Evolutionary conservation across 2,113 vertebrate species (phyloP).

Genomic region (Callopanchax toddi): DNA sequence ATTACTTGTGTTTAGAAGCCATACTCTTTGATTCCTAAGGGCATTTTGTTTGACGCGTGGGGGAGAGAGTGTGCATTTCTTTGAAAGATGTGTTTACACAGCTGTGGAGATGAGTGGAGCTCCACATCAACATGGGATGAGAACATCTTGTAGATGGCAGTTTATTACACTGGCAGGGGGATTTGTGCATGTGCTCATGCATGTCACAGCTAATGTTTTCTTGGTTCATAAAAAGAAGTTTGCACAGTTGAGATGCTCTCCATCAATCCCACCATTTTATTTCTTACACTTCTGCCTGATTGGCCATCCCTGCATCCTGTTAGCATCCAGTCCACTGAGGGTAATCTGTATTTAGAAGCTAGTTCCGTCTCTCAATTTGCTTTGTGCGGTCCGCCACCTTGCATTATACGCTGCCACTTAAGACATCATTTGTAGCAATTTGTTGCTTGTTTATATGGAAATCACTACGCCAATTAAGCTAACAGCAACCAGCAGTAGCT

Average conservation of each 20-base stretch:
- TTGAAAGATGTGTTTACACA: constrained; percentile 41
- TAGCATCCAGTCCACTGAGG: constrained; percentile 24
- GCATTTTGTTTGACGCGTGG: constrained; percentile 21
- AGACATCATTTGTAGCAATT: constrained; percentile 65
- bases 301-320: constrained; percentile 14
- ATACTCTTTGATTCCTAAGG: constrained; percentile 8
- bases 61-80: constrained; percentile 1
- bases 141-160: constrained; percentile 24
- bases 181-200: constrained; percentile 20
- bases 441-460: constrained; percentile 68
- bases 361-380: constrained; percentile 22
- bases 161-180: constrained; percentile 19
- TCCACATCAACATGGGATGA: constrained; percentile 13
- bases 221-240: too few relatives aligned
- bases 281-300: constrained; percentile 22
- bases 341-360: constrained; percentile 23
- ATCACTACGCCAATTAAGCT: constrained; percentile 60
- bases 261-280: neutral
- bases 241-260: too few relatives aligned
- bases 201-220: constrained; percentile 29
- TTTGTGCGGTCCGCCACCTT: constrained; percentile 38
- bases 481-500: constrained; percentile 21
- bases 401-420: constrained; percentile 44
- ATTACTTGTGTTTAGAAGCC: constrained; percentile 43
- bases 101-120: constrained; percentile 30